Conservation (phyloP, 2,113 vertebrate species). For the Dinomys branickii region DNA sequence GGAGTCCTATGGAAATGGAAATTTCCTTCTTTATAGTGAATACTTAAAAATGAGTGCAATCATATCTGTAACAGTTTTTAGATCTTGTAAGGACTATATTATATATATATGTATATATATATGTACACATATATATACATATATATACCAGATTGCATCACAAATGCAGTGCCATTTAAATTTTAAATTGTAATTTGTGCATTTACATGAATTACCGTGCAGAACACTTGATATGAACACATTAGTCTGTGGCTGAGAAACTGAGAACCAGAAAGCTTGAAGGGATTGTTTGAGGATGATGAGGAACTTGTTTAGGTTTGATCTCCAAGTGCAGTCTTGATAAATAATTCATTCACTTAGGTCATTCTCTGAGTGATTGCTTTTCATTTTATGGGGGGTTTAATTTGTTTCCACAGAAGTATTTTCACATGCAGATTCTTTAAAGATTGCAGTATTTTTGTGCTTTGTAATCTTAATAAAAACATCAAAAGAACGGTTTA, state of each 20-base stretch:
- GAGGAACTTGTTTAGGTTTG: neutral
- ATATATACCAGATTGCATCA: neutral
- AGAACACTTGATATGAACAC: neutral
- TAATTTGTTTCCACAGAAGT: slow-evolving; percentile 60
- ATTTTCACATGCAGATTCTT: slow-evolving; percentile 53
- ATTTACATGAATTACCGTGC: slow-evolving; percentile 46
- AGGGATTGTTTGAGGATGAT: neutral
- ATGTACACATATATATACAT: too few relatives aligned
- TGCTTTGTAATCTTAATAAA: slow-evolving; percentile 65
- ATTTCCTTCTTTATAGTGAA: neutral
- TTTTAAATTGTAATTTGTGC: slow-evolving; percentile 56
- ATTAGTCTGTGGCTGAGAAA: neutral
- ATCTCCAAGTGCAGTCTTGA: slow-evolving; percentile 45
- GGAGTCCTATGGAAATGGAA: neutral
- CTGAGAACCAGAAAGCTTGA: neutral
- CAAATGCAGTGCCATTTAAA: slow-evolving; percentile 49
- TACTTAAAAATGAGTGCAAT: slow-evolving; percentile 24
- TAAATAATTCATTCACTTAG: slow-evolving; percentile 63
- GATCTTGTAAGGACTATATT: neutral
- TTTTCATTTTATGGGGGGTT: slow-evolving; percentile 25
- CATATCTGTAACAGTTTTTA: neutral
- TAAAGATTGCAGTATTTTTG: slow-evolving; percentile 38
- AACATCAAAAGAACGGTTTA: slow-evolving; percentile 65
- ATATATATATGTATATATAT: neutral
- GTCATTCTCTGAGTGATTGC: slow-evolving; percentile 10